Conservation (phyloP, 2,888 invertebrate genomes). For the Pachycephus smyrnensis region DNA sequence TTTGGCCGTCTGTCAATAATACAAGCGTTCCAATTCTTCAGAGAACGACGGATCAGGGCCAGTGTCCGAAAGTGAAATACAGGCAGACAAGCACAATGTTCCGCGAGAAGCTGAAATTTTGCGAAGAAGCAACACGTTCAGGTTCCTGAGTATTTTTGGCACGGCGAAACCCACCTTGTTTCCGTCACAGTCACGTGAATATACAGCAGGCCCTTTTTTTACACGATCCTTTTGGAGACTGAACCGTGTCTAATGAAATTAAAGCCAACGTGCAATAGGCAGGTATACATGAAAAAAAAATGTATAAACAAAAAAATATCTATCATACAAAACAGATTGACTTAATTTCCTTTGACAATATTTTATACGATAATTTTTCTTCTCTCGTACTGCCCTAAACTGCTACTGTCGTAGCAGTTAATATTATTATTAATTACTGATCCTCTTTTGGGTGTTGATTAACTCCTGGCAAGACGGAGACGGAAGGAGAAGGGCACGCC, state of each 20-base stretch:
- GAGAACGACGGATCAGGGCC: background rate
- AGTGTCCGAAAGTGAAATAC: background rate
- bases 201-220: background rate
- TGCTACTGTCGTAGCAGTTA: too few species aligned
- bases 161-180: background rate
- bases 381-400: too few species aligned
- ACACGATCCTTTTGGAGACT: background rate
- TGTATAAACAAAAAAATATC: background rate
- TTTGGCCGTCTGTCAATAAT: background rate
- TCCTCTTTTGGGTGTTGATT: background rate
- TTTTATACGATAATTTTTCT: background rate
- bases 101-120: background rate
- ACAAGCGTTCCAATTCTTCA: background rate
- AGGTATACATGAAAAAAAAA: background rate
- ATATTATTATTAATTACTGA: background rate
- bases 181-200: background rate
- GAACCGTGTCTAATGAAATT: background rate
- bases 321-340: background rate
- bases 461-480: background rate
- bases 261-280: background rate
- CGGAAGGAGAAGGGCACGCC: background rate
- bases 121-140: background rate
- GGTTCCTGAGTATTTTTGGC: background rate
- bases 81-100: background rate
- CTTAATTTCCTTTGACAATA: background rate